Base-by-base conservation (phyloP, 2,797 vertebrate genomes). In the Discoglossus pictus region DNA sequence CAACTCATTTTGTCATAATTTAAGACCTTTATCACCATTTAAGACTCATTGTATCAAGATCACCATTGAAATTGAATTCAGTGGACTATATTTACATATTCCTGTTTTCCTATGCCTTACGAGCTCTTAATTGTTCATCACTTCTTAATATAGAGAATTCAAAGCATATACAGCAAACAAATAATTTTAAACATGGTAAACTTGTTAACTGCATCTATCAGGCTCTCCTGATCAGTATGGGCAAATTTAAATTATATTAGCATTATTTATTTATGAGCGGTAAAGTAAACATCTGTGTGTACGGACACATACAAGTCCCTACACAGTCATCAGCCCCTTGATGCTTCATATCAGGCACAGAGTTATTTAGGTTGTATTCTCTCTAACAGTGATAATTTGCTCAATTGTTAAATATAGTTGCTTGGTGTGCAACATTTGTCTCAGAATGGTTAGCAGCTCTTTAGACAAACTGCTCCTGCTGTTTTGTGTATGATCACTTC, bases 251-350 rank as follows among this genome's bases (percentile, higher is more conserved):
- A 68, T 52, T 61, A 60, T 24, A 34, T 61, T 52, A 60, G 47
- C 65, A 68, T 68, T 68, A 60, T 51, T 52, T 68, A 54, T 68
- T 68, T 68, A 44, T 18, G 21, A 36, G 46, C 17, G 48, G 51
- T 31, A 51, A 16, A 10, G 1, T 68, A 43, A 68, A 24, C 55
- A 60, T 35, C 65, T 44, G 55, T 52, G 21, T 50, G 50, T 44
- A 27, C 43, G 47, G 47, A 52, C 17, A 61, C 56, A 53, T 60
- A 55, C n/a, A 55, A 51, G 44, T 39, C 8, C 10, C 31, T 50
- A 48, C 25, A 35, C 25, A 53, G 42, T 39, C 20, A 17, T 20
- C 42, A 48, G 23, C 42, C 44, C 35, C 35, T 56, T 18, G 35
- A 71, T 71, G 36, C 38, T 53, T 56, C 7, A 36, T 46, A 58